These are phyloP conservation scores for Eilema sororculum DNA, from an alignment of 2,888 invertebrate species.

Conservation along the genomic window DNA sequence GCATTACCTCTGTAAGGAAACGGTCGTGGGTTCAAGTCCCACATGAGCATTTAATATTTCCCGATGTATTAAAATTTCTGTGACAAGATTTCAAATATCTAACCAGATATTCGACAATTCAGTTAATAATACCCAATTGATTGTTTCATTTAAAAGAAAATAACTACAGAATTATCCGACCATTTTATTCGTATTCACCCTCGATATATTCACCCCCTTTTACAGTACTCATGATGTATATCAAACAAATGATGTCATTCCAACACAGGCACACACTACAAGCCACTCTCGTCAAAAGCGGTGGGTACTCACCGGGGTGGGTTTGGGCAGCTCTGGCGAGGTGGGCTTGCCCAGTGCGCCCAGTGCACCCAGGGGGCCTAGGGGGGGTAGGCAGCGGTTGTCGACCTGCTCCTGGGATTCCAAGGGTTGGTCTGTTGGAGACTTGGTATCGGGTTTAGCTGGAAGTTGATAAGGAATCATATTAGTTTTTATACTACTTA, in stretches of 20 bases:
- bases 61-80: no score
- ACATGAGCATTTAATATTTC: no score
- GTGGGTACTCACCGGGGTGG: constrained; percentile 74
- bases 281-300: background rate
- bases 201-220: no score
- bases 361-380: background rate
- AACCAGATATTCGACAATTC: no score
- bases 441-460: constrained; percentile 60
- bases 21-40: no score
- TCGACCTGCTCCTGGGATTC: constrained; percentile 29
- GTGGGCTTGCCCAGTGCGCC: constrained; percentile 40
- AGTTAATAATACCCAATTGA: no score
- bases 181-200: no score
- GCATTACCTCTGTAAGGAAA: no score
- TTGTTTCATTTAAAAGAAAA: no score
- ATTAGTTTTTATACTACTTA: no score
- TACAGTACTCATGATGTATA: constrained; percentile 2
- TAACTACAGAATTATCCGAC: no score
- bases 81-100: no score
- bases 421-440: constrained; percentile 23
- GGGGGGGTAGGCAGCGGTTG: constrained; percentile 10
- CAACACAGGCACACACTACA: constrained; percentile 13
- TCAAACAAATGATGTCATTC: background rate
- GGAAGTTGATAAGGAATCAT: constrained; percentile 19
- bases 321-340: constrained; percentile 76